A percentile compares a stretch with the other conserved stretches of the same genome.
These are phyloP conservation scores for Malurus melanocephalus DNA, from an alignment of 2,113 vertebrate genomes.

Conservation along the genomic window DNA sequence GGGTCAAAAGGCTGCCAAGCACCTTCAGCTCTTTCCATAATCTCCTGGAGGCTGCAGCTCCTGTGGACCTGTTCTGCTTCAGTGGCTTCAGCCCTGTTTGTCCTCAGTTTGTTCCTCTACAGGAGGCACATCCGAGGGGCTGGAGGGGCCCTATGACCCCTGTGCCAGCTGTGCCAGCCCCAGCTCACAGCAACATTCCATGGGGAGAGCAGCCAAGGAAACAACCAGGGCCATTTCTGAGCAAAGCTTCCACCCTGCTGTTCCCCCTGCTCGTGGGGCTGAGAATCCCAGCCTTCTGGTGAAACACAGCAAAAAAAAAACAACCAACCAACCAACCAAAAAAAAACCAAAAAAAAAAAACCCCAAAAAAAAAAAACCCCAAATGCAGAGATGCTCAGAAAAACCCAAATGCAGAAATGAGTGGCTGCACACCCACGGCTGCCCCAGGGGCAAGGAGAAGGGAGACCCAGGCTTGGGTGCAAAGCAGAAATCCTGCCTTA, in stretches of 20 bases:
- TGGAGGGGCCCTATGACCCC: background rate
- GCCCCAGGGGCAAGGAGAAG: background rate
- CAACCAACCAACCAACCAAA: too few species aligned
- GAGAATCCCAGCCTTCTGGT: background rate
- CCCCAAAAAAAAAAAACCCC: background rate
- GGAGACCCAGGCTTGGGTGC: background rate
- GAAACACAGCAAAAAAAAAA: background rate
- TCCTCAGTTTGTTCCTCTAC: rapidly evolving
- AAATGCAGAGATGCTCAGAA: background rate
- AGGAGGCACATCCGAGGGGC: background rate
- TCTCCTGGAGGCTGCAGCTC: background rate
- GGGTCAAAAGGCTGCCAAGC: background rate
- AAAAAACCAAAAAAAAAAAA: background rate
- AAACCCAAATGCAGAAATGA: too few species aligned
- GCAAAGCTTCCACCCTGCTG: background rate
- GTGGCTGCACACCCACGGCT: background rate
- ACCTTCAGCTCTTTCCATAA: background rate
- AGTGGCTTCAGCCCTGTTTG: background rate
- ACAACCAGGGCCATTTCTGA: rapidly evolving
- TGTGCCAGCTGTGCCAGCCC: rapidly evolving
- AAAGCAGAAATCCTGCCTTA: background rate
- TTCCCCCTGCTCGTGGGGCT: background rate
- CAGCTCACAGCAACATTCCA: rapidly evolving
- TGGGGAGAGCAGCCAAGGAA: background rate
- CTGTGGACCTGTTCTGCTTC: background rate